Percentiles rank a stretch among this genome's conserved stretches.
Evolutionary conservation across 1,140 invertebrate species (phyloP).

Genomic region (Cheumatopsyche charites): DNA sequence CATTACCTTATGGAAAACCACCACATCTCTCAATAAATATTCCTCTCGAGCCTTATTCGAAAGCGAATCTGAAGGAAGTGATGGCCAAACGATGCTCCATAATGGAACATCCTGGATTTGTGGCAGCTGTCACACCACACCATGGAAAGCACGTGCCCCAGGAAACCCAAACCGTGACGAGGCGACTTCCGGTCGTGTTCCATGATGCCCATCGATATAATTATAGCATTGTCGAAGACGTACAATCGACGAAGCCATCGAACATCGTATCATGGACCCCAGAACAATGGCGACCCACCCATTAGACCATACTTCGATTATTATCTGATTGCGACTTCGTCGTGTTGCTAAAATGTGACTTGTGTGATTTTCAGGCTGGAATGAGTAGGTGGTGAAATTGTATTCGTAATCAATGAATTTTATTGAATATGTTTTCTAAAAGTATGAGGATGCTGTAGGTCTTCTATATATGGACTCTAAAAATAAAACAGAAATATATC

Average conservation of each 20-base stretch:
- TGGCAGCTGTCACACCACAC: neutral
- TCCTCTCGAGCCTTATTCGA: neutral
- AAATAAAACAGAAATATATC: too few relatives aligned
- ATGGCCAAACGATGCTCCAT: neutral
- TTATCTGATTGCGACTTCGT: neutral
- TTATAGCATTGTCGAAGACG: conserved; percentile 27
- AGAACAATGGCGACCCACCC: neutral
- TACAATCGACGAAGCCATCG: neutral
- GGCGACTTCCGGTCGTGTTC: conserved; percentile 29
- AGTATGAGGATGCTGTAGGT: too few relatives aligned
- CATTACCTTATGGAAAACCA: neutral
- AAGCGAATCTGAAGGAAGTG: neutral
- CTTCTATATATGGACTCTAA: too few relatives aligned
- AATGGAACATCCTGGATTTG: too few relatives aligned
- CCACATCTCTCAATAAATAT: neutral
- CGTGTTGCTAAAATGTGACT: neutral
- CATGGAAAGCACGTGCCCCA: conserved; percentile 21
- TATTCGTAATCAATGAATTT: neutral
- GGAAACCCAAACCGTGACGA: conserved; percentile 33
- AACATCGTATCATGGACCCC: neutral
- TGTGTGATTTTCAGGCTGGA: neutral
- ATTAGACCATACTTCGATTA: neutral
- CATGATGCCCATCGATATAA: neutral
- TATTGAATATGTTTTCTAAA: neutral
- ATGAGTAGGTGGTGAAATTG: neutral